These are phyloP conservation scores for Hedya salicella DNA, from an alignment of 2,888 invertebrate genomes.

Conservation along the genomic window DNA sequence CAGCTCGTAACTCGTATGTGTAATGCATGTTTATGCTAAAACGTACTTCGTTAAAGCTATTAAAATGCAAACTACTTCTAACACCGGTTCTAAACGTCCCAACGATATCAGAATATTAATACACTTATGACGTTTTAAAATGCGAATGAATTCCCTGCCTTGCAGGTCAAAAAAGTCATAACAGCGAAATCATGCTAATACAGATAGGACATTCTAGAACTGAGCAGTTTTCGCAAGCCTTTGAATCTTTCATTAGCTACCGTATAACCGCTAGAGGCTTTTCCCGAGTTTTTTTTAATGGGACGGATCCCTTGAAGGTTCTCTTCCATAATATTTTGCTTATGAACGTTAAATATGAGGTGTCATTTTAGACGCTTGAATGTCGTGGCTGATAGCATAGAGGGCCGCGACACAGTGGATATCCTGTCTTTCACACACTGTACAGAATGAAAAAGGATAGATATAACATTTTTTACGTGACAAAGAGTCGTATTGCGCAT, in stretches of 20 bases:
- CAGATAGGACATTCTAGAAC: not conserved
- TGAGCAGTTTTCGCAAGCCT: not conserved
- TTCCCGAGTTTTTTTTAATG: not conserved
- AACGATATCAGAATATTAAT: not conserved
- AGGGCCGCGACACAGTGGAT: too few relatives aligned
- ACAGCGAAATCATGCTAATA: not conserved
- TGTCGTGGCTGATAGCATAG: too few relatives aligned
- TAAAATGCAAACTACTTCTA: conserved; percentile 21
- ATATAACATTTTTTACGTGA: too few relatives aligned
- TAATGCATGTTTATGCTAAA: conserved; percentile 17
- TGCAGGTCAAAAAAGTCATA: not conserved
- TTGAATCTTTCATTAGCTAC: not conserved
- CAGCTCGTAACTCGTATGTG: not conserved
- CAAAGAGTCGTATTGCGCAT: too few relatives aligned
- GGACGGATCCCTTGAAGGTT: not conserved
- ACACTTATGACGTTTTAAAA: not conserved
- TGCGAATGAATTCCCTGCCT: too few relatives aligned
- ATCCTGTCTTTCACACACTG: too few relatives aligned
- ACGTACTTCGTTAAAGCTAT: conserved; percentile 10
- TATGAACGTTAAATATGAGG: too few relatives aligned
- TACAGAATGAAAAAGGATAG: too few relatives aligned
- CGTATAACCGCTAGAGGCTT: not conserved
- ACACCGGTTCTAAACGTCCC: not conserved
- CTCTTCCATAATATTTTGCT: too few relatives aligned
- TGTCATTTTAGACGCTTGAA: too few relatives aligned